A percentile compares a stretch with the other conserved stretches of the same genome.
phyloP scores from a whole-genome alignment of 1,140 invertebrate genomes.

The Diplogasteroides magnus region DNA sequence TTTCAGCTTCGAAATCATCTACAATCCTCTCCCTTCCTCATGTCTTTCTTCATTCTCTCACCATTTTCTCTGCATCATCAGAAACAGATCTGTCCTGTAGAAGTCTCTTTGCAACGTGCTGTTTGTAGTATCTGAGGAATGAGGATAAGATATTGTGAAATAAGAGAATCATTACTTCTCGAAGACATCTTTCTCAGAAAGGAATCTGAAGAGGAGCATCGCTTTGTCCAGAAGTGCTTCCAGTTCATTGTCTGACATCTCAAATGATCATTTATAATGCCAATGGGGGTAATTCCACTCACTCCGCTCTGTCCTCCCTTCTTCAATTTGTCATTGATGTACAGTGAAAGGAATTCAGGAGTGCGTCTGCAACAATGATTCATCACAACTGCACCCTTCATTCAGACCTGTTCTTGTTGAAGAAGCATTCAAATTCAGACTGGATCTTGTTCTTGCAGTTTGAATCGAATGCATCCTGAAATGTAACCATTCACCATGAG shows the following conservation, averaged over 20 bases:
- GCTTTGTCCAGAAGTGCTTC: constrained; percentile 95
- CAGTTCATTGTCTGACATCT: constrained; percentile 98
- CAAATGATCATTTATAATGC: constrained; percentile 25
- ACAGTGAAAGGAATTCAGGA: constrained; percentile 96
- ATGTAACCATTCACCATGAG: too few species aligned
- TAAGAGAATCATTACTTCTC: constrained; percentile 64
- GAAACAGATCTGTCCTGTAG: constrained; percentile 95
- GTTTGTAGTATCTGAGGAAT: constrained; percentile 71
- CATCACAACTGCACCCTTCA: background rate
- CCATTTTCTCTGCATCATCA: constrained; percentile 87
- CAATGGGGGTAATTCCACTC: constrained; percentile 28
- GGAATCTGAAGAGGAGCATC: constrained; percentile 96
- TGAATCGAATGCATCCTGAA: constrained; percentile 76
- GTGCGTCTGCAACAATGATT: constrained; percentile 64
- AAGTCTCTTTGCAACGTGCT: constrained; percentile 92
- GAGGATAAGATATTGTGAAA: constrained; percentile 2
- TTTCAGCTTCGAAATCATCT: constrained; percentile 99
- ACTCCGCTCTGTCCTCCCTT: constrained; percentile 77
- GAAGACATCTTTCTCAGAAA: constrained; percentile 99
- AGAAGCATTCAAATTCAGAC: constrained; percentile 95
- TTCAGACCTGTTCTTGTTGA: constrained; percentile 65
- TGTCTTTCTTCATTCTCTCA: background rate
- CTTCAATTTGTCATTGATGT: constrained; percentile 98
- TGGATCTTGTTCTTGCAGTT: constrained; percentile 88
- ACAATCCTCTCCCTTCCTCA: constrained; percentile 55